Evolutionary conservation across 2,888 invertebrate species (phyloP), one percentile per base, ranked within the genome.

Genomic region (Arenicola marina): DNA sequence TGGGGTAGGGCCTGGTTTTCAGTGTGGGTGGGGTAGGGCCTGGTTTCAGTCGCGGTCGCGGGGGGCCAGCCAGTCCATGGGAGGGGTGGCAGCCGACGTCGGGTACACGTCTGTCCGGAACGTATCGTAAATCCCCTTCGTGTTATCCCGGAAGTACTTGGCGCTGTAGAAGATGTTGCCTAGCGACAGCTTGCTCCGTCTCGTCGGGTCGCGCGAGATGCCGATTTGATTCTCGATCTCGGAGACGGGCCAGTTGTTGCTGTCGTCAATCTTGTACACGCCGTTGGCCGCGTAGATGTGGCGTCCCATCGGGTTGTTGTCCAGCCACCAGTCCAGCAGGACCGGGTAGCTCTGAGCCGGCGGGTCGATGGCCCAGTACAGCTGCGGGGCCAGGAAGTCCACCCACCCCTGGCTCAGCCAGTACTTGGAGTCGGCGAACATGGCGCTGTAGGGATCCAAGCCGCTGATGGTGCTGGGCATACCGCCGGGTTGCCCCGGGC

Each of bases 331-430:
- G 56, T 77, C 74, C 3, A 78, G 64, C 4, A 80, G 66, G 4
- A 67, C 72, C 0, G 78, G 73, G 67, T 77, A 80, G 61, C 78
- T 79, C 65, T 80, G 79, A 28, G 70, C 72, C 0, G 76, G 75
- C 1, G 78, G 75, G 58, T 75, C 77, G 31, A 79, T 77, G 56
- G 63, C 31, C 80, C 80, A 80, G 71, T 80, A 80, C 4, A 80
- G 69, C 63, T 80, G 80, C 4, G 80, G 80, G 0, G 76, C 61
- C 4, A 79, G 51, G 63, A 77, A 77, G 58, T 80, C 80, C 51
- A 80, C 59, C 77, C 78, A 78, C 0, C 78, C 79, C 21, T 74
- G 62, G 51, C 66, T 51, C 29, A 79, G 62, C 80, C 80, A 80
- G 58, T 72, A 72, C 61, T 68, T 71, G 24, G 77, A 69, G 66